Percentiles rank a stretch among this genome's conserved stretches.
Evolutionary conservation across 1,140 invertebrate species (phyloP).

Genomic region (Arion vulgaris): DNA sequence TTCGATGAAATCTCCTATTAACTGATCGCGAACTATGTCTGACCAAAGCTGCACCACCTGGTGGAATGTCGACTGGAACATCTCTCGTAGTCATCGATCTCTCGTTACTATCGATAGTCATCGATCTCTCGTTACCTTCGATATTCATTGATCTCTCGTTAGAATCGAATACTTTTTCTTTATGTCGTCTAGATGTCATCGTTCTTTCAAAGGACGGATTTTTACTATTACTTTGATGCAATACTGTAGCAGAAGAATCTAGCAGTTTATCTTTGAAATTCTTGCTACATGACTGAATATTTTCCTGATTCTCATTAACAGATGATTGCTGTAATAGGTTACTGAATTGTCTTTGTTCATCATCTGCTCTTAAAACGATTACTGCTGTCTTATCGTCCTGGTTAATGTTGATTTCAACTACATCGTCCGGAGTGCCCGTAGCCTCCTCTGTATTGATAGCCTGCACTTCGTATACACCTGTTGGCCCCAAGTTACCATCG

Average conservation of each 20-base stretch:
- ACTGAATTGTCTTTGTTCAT: not conserved
- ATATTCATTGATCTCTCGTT: not conserved
- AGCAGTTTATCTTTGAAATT: not conserved
- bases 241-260: not conserved
- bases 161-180: not conserved
- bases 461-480: not conserved
- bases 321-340: not conserved
- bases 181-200: not conserved
- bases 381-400: not conserved
- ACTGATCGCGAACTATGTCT: not conserved
- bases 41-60: not conserved
- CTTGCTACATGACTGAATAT: not conserved
- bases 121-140: not conserved
- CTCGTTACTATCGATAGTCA: not conserved
- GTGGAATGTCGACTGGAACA: not conserved
- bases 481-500: not conserved
- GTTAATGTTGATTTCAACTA: not conserved
- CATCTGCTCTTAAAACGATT: not conserved
- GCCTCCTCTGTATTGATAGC: not conserved
- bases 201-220: not conserved
- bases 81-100: not conserved
- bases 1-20: not conserved
- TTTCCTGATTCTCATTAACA: not conserved
- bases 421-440: not conserved
- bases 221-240: not conserved